Evolutionary conservation across 2,113 vertebrate species (phyloP).

Genomic region (Cavia porcellus): DNA sequence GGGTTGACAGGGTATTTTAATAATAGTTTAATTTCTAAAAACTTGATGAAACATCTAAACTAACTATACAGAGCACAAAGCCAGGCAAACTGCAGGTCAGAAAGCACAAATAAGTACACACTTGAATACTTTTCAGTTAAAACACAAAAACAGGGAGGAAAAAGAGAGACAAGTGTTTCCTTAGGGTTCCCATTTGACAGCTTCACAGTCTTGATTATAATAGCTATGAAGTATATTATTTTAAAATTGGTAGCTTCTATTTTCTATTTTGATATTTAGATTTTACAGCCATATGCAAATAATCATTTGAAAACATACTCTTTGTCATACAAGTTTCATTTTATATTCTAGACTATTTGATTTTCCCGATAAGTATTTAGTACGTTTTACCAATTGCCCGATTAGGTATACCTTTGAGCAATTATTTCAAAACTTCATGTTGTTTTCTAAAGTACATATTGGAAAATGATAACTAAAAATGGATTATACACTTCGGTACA

Average conservation of each 20-base stretch:
- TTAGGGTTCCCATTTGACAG: background rate
- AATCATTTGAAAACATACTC: background rate
- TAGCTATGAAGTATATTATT: background rate
- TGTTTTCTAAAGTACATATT: background rate
- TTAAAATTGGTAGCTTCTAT: background rate
- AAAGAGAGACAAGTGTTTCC: background rate
- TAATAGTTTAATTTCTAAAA: background rate
- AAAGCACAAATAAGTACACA: background rate
- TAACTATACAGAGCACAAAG: background rate
- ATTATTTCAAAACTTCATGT: background rate
- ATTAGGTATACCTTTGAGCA: background rate
- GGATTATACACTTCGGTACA: background rate
- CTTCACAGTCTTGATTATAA: background rate
- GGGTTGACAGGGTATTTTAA: background rate
- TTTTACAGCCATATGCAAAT: background rate
- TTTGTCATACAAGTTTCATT: background rate
- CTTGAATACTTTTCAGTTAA: background rate
- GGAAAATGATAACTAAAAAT: background rate
- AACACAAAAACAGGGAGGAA: background rate
- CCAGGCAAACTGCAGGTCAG: background rate
- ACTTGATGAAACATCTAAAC: background rate
- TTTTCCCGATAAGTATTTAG: background rate
- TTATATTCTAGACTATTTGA: background rate
- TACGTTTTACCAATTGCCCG: background rate
- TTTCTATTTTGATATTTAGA: background rate